These are phyloP conservation scores for Corapipo altera DNA, from an alignment of 2,113 vertebrate species.

Conservation along the genomic window DNA sequence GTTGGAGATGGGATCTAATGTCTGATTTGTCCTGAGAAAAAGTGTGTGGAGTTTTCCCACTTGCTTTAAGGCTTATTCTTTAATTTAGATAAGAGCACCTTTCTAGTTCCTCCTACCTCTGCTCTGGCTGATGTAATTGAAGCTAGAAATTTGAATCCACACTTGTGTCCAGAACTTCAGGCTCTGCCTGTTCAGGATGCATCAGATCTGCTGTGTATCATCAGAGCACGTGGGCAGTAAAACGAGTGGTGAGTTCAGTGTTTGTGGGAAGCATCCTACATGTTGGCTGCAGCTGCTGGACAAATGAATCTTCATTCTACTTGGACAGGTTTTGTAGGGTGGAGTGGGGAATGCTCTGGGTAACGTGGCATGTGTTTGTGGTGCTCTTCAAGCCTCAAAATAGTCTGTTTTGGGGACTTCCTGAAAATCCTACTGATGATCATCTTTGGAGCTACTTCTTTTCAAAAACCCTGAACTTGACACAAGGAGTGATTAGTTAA, in stretches of 20 bases:
- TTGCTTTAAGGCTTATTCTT: background rate
- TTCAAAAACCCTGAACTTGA: background rate
- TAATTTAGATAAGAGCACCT: background rate
- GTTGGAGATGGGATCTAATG: background rate
- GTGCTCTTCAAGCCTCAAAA: background rate
- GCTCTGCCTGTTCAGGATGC: background rate
- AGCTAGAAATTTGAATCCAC: background rate
- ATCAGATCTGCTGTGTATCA: background rate
- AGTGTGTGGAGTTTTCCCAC: background rate
- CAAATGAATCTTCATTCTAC: background rate
- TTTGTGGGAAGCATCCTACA: background rate
- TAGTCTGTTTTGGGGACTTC: background rate
- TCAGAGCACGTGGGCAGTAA: background rate
- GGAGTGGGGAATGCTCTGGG: background rate
- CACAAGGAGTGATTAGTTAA: background rate
- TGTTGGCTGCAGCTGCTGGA: background rate
- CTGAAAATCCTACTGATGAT: background rate
- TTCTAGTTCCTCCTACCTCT: background rate
- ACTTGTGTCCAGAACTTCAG: background rate
- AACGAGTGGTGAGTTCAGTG: background rate
- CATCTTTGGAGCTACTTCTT: background rate
- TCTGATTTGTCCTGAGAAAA: background rate
- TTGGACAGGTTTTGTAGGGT: background rate
- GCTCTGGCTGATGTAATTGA: background rate
- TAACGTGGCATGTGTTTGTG: fast-evolving